phyloP scores from a whole-genome alignment of 2,888 invertebrate species.

The Euplexia lucipara region DNA sequence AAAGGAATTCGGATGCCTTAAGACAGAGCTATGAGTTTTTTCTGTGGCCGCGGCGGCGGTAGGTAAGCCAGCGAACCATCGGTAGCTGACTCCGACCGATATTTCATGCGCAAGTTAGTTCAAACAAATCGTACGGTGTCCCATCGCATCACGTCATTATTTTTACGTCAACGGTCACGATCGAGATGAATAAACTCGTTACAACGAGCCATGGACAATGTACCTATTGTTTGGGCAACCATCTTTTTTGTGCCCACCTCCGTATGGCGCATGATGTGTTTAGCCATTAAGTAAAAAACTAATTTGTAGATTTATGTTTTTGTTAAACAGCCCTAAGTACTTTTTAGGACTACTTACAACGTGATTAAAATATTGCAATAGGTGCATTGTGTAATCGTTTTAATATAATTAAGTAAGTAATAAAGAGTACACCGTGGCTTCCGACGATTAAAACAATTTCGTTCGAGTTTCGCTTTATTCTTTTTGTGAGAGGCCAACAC shows the following conservation, averaged over 20 bases:
- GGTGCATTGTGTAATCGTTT: conserved; percentile 50
- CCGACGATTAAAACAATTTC: conserved; percentile 90
- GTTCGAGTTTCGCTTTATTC: conserved; percentile 85
- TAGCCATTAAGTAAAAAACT: conserved; percentile 47
- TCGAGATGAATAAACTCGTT: conserved; percentile 64
- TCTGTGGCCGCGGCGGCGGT: conserved; percentile 83
- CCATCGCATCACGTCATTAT: conserved; percentile 82
- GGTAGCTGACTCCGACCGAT: conserved; percentile 86
- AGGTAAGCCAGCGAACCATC: conserved; percentile 90
- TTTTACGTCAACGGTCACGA: conserved; percentile 76
- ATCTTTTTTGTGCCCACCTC: conserved; percentile 44
- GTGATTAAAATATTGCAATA: conserved; percentile 22
- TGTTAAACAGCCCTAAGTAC: conserved; percentile 9
- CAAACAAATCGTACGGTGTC: conserved; percentile 91
- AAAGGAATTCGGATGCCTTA: conserved; percentile 87
- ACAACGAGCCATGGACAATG: conserved; percentile 61
- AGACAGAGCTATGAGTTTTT: conserved; percentile 83
- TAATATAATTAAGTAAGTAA: conserved; percentile 72
- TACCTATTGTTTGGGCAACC: conserved; percentile 61
- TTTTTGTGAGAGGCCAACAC: conserved; percentile 89
- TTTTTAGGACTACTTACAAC: conserved; percentile 8
- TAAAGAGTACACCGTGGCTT: conserved; percentile 81
- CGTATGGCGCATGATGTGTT: conserved; percentile 44
- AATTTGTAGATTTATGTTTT: conserved; percentile 45
- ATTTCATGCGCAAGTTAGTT: conserved; percentile 89